Conservation (phyloP, 1,140 invertebrate genomes). For the Megalonaias nervosa region DNA sequence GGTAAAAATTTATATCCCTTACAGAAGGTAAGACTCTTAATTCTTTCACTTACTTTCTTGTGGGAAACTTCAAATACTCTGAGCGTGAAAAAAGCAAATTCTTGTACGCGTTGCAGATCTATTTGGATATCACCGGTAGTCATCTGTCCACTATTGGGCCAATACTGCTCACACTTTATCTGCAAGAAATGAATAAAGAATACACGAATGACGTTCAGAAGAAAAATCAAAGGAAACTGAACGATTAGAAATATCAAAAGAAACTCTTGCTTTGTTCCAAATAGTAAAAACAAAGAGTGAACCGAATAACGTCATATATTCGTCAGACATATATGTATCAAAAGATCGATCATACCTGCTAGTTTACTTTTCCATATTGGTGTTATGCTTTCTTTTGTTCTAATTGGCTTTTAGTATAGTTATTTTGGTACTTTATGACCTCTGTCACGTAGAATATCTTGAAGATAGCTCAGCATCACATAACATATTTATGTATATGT, state of each 20-base stretch:
- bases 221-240: too few relatives aligned
- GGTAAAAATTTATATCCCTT: too few relatives aligned
- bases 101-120: conserved; percentile 7
- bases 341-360: neutral
- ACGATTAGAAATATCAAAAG: too few relatives aligned
- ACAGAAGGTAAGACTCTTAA: too few relatives aligned
- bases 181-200: conserved; percentile 12
- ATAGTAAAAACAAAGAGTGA: neutral
- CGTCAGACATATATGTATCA: neutral
- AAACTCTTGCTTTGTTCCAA: too few relatives aligned
- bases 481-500: too few relatives aligned
- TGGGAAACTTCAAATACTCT: conserved; percentile 16
- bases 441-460: too few relatives aligned
- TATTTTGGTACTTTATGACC: too few relatives aligned
- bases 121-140: conserved; percentile 25
- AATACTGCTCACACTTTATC: conserved; percentile 53
- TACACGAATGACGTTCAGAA: too few relatives aligned
- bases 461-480: too few relatives aligned
- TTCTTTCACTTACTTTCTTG: conserved; percentile 10
- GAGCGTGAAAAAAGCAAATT: conserved; percentile 29
- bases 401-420: neutral
- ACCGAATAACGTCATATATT: neutral
- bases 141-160: conserved; percentile 28
- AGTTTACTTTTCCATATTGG: neutral
- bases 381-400: neutral